Percentiles rank a stretch among this genome's conserved stretches.
Conservation (phyloP, 2,113 vertebrate genomes). For the Dipodomys ordii region DNA sequence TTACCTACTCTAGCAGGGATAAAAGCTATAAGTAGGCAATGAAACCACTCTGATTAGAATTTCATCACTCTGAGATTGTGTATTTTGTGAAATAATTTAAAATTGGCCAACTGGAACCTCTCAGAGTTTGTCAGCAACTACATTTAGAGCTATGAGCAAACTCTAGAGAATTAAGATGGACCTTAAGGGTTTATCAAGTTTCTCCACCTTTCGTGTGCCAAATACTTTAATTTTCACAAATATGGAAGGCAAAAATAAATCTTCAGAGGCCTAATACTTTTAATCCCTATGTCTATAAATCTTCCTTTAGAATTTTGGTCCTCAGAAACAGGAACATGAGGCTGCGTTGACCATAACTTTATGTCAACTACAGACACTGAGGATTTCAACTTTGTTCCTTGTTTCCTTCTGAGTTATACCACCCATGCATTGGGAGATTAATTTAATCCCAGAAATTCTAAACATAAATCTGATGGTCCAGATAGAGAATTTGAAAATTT, state of each 20-base stretch:
- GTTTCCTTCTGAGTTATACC: not conserved
- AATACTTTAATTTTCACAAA: slow-evolving; percentile 13
- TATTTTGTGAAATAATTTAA: not conserved
- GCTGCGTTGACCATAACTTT: not conserved
- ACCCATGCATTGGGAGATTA: not conserved
- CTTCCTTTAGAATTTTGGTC: slow-evolving; percentile 34
- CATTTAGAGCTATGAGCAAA: not conserved
- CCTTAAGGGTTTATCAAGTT: not conserved
- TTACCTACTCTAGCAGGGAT: not conserved
- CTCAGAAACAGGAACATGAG: not conserved
- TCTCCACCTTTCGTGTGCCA: not conserved
- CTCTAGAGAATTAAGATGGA: not conserved
- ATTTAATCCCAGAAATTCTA: not conserved
- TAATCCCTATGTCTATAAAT: not conserved
- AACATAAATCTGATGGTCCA: not conserved
- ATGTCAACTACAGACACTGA: not conserved
- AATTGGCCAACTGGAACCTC: not conserved
- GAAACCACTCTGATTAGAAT: not conserved
- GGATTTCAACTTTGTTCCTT: not conserved
- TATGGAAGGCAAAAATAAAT: not conserved
- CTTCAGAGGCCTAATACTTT: not conserved
- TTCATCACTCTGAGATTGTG: not conserved
- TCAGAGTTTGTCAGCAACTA: slow-evolving; percentile 9
- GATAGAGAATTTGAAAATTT: slow-evolving; percentile 1
- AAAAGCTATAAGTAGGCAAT: not conserved